Conservation (phyloP, 2,113 vertebrate genomes). For the Chrysemys picta region DNA sequence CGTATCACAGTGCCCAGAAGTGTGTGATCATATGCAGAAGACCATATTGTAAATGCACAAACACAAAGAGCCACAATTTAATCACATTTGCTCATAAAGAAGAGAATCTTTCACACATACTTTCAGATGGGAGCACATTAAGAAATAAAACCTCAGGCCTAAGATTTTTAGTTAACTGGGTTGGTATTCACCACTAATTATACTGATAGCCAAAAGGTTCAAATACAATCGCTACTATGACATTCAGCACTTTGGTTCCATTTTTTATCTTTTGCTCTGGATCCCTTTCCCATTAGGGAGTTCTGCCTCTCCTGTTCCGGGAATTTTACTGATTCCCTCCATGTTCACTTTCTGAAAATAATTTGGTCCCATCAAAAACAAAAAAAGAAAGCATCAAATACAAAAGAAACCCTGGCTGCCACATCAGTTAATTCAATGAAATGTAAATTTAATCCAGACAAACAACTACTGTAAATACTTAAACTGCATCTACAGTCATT, state of each 20-base stretch:
- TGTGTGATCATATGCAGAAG: neutral
- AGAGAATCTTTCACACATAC: neutral
- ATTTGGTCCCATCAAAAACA: conserved; percentile 41
- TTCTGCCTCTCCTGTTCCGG: neutral
- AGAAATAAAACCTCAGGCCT: neutral
- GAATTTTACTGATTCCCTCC: neutral
- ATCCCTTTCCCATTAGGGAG: neutral
- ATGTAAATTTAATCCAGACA: conserved; percentile 28
- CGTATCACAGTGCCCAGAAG: neutral
- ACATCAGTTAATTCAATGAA: conserved; percentile 17
- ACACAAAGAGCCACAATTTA: neutral
- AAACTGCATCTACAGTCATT: neutral
- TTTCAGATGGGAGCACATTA: neutral
- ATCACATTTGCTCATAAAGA: neutral
- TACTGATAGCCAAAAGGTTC: neutral
- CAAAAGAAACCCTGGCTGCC: conserved; percentile 6
- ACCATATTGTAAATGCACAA: neutral
- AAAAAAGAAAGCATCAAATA: conserved; percentile 34
- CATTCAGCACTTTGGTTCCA: neutral
- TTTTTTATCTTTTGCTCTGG: neutral
- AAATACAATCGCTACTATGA: fast-evolving
- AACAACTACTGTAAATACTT: neutral
- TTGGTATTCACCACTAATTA: neutral
- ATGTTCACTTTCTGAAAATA: neutral
- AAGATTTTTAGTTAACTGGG: neutral